Evolutionary conservation across 2,797 vertebrate species (phyloP), one percentile per base, ranked within the genome.

Genomic region (Epinephelus coioides): DNA sequence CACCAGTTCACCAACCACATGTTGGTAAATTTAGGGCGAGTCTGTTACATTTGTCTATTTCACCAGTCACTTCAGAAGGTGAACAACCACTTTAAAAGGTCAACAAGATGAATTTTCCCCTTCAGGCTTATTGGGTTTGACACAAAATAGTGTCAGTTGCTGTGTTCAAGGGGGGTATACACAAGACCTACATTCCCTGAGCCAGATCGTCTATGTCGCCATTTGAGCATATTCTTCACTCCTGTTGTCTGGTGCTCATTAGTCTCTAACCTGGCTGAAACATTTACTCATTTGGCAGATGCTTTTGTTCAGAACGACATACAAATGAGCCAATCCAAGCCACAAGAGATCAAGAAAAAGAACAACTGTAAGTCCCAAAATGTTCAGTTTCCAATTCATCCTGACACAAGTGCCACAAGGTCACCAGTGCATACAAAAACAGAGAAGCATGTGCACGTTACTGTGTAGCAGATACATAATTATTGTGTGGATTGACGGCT

Each of bases 21-120:
- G 71, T 17, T 51, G 67, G 67, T 64, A 73, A 66, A 78, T 73
- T 72, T 23, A 86, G 84, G 13, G 13, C 0, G 19, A 76, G 27
- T 23, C 30, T 43, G 50, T 56, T 27, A 43, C 34, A 50, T 50
- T 25, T 23, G 12, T 69, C 59, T 25, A 1, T 68, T 62, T 55
- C 62, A 47, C 11, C 72, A n/a, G 56, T 50, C 54, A 7, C 40
- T 54, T 11, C 44, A 27, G 14, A 73, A 34, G n/a, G 10, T 44
- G 34, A 47, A 50, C 40, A 23, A 67, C 49, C 9, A 12, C 19
- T 6, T 3, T 40, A n/a, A 56, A 30, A 49, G 43, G 40, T 54
- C 40, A 50, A 15, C 4, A 71, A 51, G 34, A 66, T 44, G 19
- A 53, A 54, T 27, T 34, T 38, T 1, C 11, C 11, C 34, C 21